Evolutionary conservation across 2,797 vertebrate species (phyloP).

Genomic region (Sebastolobus alascanus): DNA sequence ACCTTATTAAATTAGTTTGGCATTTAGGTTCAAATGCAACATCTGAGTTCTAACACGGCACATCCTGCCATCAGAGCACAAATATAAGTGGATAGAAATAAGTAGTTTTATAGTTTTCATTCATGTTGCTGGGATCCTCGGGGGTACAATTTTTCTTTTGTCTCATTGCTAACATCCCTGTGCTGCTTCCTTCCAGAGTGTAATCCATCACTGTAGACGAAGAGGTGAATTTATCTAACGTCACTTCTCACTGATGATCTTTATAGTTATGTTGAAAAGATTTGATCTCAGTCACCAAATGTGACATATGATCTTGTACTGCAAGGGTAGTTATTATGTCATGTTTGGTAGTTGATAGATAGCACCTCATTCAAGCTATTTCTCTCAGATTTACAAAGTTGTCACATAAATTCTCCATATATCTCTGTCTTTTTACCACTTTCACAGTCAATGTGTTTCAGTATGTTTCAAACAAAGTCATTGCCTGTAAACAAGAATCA

Average conservation of each 20-base stretch:
- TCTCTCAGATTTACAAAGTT: background rate
- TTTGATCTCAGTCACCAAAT: background rate
- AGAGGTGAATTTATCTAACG: background rate
- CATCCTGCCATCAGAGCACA: background rate
- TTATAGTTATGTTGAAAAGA: conserved; percentile 29
- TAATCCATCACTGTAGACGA: background rate
- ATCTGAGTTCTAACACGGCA: background rate
- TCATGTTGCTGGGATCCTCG: background rate
- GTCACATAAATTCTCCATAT: background rate
- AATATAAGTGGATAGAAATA: background rate
- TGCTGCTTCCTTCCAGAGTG: background rate
- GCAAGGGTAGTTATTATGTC: background rate
- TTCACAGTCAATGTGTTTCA: background rate
- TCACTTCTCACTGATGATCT: conserved; percentile 1
- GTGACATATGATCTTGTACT: background rate
- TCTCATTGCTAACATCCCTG: conserved; percentile 7
- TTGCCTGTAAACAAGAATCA: no score
- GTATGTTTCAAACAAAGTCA: background rate
- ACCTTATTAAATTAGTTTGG: background rate
- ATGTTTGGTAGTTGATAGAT: background rate
- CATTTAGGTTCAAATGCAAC: background rate
- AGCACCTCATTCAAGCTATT: background rate
- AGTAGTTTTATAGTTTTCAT: background rate
- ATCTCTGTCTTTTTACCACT: background rate
- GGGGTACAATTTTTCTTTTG: background rate